These are phyloP conservation scores for Drosophila tanythrix DNA, from an alignment of 2,888 invertebrate genomes.

Conservation along the genomic window DNA sequence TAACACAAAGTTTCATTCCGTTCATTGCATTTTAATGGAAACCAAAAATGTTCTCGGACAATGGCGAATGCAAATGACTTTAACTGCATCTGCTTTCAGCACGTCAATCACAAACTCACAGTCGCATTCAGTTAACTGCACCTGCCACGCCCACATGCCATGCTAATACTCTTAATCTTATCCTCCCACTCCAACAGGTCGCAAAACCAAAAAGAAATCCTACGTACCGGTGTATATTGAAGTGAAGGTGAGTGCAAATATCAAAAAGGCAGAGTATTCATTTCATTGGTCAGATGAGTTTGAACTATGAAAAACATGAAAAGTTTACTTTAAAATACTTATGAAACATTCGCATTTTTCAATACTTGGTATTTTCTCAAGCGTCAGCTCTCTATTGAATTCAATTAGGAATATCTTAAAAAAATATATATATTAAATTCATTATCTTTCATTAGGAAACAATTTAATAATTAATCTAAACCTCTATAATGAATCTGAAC, in stretches of 20 bases:
- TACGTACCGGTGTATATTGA: conserved; percentile 81
- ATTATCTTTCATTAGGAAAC: background rate
- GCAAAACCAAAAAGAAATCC: conserved; percentile 78
- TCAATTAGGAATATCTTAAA: background rate
- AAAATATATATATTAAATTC: background rate
- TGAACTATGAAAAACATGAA: background rate
- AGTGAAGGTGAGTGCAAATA: conserved; percentile 80
- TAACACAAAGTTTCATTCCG: conserved; percentile 66
- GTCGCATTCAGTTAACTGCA: conserved; percentile 48
- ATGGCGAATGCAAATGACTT: conserved; percentile 49
- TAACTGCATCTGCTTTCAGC: conserved; percentile 45
- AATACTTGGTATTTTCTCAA: background rate
- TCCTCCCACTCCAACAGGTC: conserved; percentile 28
- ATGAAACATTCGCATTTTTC: background rate
- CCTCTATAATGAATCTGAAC: background rate
- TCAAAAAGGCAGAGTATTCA: background rate
- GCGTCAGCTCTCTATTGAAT: background rate
- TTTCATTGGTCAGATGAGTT: background rate
- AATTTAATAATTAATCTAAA: background rate
- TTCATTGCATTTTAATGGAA: conserved; percentile 79
- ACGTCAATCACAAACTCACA: conserved; percentile 64
- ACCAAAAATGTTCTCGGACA: conserved; percentile 45
- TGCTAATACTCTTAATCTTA: conserved; percentile 37
- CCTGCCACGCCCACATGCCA: conserved; percentile 44
- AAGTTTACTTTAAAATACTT: background rate